These are phyloP conservation scores for Trisateles emortualis DNA, from an alignment of 2,888 invertebrate genomes.

Conservation along the genomic window DNA sequence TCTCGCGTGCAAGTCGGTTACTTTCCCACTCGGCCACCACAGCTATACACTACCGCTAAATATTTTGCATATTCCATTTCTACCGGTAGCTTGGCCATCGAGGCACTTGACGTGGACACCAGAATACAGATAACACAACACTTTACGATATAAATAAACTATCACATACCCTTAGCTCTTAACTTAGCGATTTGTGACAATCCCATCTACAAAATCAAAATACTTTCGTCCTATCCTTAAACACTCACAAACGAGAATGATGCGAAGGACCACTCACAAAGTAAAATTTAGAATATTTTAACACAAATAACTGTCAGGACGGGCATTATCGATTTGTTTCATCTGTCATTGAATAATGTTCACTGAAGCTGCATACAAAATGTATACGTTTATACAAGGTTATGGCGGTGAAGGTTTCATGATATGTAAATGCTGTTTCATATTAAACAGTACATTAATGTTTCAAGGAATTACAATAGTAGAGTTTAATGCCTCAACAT, in stretches of 20 bases:
- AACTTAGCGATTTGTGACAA: background rate
- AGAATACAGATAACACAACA: background rate
- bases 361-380: constrained; percentile 20
- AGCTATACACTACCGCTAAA: too few species aligned
- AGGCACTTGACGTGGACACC: too few species aligned
- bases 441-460: background rate
- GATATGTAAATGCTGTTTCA: background rate
- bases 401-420: background rate
- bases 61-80: too few species aligned
- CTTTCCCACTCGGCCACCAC: too few species aligned
- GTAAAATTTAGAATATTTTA: background rate
- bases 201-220: background rate
- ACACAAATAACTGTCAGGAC: background rate
- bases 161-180: background rate
- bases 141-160: too few species aligned
- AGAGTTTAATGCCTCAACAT: too few species aligned
- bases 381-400: background rate
- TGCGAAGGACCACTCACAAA: background rate
- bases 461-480: background rate
- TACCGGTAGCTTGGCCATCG: too few species aligned
- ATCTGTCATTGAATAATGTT: constrained; percentile 25
- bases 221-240: background rate
- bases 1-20: too few species aligned
- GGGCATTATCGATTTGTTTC: background rate
- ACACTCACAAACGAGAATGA: background rate